Evolutionary conservation across 2,113 vertebrate genomes (phyloP), one percentile per base, ranked within the genome.

Genomic region (Cepphus grylle): DNA sequence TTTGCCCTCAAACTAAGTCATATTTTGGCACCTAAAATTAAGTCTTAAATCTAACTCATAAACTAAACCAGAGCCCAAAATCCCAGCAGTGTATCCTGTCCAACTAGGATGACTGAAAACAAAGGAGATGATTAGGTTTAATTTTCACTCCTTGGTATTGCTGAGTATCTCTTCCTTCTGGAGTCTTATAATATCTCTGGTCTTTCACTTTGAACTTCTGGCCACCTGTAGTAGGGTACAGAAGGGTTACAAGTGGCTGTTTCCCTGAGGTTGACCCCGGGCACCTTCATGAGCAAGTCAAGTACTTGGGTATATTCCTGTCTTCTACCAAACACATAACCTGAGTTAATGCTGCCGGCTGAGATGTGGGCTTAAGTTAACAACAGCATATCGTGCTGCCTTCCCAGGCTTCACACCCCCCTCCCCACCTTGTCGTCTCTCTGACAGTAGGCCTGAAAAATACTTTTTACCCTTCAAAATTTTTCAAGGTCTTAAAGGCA

Each of bases 11-110:
- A 20, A 82, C 22, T 82, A 91, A 86, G 53, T 86, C 65, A 69
- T 84, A 50, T 71, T 30, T 95, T 96, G 90, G 83, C 86, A 92
- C 19, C 29, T 91, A 81, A 92, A 38, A 15, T 81, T 59, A 69
- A 82, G 32, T 69, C 50, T 86, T 90, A 90, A 81, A 91, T 86
- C 27, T 88, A 86, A 52, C 65, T 93, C 67, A 81, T 69, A 94
- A 87, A 87, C 38, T 80, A 80, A 91, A 87, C 12, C 38, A 69
- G 81, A 96, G 16, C 5, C 15, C 29, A 42, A 73, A 94, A 90
- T 86, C 58, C 88, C 77, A 92, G 20, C 26, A 58, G 58, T 25
- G 32, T 32, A 82, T 87, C 63, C 61, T 82, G 26, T 85, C 70
- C 77, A 80, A 30, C 15, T 32, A 70, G 9, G 13, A 58, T 1